Conservation (phyloP, 2,888 invertebrate species). For the Smittia sp. region DNA sequence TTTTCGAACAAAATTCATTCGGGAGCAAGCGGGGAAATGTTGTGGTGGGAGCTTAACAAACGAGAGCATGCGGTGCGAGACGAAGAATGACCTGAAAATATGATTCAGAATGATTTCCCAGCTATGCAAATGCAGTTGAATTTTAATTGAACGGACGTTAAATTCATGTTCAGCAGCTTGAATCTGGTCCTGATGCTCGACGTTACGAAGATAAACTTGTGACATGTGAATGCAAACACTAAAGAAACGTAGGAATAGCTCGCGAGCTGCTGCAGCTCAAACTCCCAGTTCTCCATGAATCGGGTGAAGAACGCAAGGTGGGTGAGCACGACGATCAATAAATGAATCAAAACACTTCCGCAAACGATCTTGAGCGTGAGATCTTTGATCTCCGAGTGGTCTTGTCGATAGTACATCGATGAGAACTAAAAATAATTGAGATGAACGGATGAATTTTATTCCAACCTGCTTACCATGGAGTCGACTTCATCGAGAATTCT, state of each 20-base stretch:
- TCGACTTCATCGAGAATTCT: slow-evolving; percentile 13
- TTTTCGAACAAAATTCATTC: slow-evolving; percentile 5
- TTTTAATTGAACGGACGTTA: slow-evolving; percentile 3
- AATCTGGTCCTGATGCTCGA: not conserved
- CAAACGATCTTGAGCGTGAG: not conserved
- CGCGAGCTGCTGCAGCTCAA: no score
- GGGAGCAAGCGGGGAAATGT: not conserved
- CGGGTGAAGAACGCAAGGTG: no score
- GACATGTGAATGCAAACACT: not conserved
- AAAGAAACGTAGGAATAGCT: not conserved
- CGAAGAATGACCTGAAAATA: slow-evolving; percentile 23
- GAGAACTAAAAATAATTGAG: not conserved
- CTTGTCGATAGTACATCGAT: not conserved
- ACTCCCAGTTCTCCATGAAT: no score
- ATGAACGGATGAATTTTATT: not conserved
- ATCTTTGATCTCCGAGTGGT: not conserved
- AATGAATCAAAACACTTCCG: not conserved
- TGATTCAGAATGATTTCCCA: not conserved
- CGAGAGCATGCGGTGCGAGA: not conserved
- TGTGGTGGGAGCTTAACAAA: not conserved
- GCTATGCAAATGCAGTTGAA: not conserved
- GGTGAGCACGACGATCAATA: not conserved
- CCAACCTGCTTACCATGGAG: not conserved
- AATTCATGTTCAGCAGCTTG: not conserved
- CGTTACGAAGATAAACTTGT: slow-evolving; percentile 8